phyloP scores from a whole-genome alignment of 2,888 invertebrate genomes.

The Epirrhoe tristata region DNA sequence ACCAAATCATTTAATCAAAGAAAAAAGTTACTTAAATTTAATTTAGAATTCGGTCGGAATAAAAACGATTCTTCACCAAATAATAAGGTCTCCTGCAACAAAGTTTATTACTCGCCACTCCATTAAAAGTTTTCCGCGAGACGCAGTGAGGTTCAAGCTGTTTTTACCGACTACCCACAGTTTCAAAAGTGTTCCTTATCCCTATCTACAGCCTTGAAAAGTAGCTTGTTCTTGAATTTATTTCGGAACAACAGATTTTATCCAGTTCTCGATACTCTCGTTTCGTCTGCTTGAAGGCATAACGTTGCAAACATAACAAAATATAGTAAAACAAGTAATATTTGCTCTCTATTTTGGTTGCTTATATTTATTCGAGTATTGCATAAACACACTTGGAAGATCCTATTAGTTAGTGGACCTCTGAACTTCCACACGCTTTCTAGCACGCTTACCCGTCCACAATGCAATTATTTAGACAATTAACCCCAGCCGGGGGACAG shows the following conservation, averaged over 20 bases:
- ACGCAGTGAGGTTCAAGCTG: conserved; percentile 34
- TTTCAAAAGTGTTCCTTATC: conserved; percentile 17
- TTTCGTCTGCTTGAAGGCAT: too few relatives aligned
- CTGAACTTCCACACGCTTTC: conserved; percentile 24
- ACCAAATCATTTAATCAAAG: background rate
- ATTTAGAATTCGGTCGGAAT: background rate
- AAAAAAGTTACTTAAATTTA: background rate
- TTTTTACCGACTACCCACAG: conserved; percentile 40
- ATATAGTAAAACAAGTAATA: too few relatives aligned
- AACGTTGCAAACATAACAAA: too few relatives aligned
- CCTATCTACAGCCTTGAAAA: background rate
- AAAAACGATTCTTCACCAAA: conserved; percentile 45
- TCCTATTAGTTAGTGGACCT: conserved; percentile 16
- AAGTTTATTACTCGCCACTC: conserved; percentile 62
- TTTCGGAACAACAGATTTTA: background rate
- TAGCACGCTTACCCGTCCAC: conserved; percentile 38
- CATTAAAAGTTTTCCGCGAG: conserved; percentile 69
- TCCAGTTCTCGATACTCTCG: too few relatives aligned
- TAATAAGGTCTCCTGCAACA: conserved; percentile 45
- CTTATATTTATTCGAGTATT: background rate
- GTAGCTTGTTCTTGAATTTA: background rate
- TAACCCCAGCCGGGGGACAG: conserved; percentile 63
- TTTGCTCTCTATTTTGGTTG: too few relatives aligned
- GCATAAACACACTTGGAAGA: background rate
- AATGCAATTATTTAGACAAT: conserved; percentile 75